Percentiles rank a stretch among this genome's conserved stretches.
Conservation (phyloP, 2,113 vertebrate genomes). For the Microcebus ravelobensis region DNA sequence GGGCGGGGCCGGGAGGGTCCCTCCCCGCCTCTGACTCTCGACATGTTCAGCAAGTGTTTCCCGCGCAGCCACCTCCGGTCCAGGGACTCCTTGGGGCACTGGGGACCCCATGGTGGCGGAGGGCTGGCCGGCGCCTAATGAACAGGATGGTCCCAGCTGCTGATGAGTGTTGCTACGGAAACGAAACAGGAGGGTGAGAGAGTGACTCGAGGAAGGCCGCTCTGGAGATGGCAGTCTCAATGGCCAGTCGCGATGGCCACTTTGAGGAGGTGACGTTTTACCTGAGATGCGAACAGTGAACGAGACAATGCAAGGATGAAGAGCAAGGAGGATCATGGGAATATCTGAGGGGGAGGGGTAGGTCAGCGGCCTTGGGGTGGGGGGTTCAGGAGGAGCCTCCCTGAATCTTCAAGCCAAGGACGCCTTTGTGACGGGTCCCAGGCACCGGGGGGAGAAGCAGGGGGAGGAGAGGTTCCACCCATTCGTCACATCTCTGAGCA, state of each 20-base stretch:
- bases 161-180: not conserved
- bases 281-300: not conserved
- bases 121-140: not conserved
- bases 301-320: not conserved
- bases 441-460: too few relatives aligned
- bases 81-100: fast-evolving
- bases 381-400: not conserved
- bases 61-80: not conserved
- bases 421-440: not conserved
- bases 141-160: not conserved
- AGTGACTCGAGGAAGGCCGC: not conserved
- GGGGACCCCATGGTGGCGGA: not conserved
- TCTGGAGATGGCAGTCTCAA: too few relatives aligned
- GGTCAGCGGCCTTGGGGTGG: not conserved
- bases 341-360: not conserved
- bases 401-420: not conserved
- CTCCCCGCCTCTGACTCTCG: fast-evolving
- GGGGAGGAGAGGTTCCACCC: not conserved
- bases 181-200: not conserved
- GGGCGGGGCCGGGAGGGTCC: too few relatives aligned
- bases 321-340: not conserved
- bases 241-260: not conserved
- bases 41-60: fast-evolving
- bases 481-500: not conserved
- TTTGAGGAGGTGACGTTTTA: not conserved